Percentiles rank a stretch among this genome's conserved stretches.
phyloP scores from a whole-genome alignment of 2,797 vertebrate species.

The Sebastes aleutianus region DNA sequence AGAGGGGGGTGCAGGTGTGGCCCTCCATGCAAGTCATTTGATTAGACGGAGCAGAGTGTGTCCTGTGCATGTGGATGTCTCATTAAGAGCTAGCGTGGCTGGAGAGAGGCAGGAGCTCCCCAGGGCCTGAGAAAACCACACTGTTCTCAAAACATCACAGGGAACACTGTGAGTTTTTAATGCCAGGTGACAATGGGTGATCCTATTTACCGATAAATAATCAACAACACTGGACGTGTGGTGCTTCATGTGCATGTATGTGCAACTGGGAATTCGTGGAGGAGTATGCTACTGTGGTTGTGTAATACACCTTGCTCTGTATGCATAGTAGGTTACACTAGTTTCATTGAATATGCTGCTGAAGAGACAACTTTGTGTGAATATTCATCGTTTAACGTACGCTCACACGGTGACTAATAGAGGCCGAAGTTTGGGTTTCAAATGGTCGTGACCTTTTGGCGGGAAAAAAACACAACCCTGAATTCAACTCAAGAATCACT shows the following conservation, averaged over 20 bases:
- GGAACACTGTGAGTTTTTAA: constrained; percentile 75
- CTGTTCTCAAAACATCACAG: constrained; percentile 82
- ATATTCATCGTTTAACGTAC: constrained; percentile 22
- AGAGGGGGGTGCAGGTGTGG: constrained; percentile 59
- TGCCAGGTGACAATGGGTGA: constrained; percentile 53
- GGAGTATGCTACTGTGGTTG: constrained; percentile 37
- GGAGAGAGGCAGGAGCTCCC: constrained; percentile 75
- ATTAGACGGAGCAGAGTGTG: constrained; percentile 78
- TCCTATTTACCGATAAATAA: constrained; percentile 60
- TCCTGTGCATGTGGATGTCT: constrained; percentile 78
- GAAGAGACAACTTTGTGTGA: not conserved
- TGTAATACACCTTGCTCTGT: constrained; percentile 21
- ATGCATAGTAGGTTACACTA: constrained; percentile 1
- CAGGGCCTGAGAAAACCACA: constrained; percentile 78
- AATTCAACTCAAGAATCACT: not conserved
- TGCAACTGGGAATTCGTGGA: constrained; percentile 30
- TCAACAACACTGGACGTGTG: constrained; percentile 49
- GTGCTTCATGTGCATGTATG: constrained; percentile 45
- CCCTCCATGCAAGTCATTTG: constrained; percentile 76
- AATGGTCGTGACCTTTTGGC: constrained; percentile 13
- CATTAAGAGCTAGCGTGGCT: constrained; percentile 73
- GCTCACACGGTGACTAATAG: not conserved
- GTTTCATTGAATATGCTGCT: constrained; percentile 2
- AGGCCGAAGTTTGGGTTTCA: not conserved
- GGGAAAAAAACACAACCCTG: not conserved